These are phyloP conservation scores for Epinephelus malabaricus DNA, from an alignment of 2,797 vertebrate species.

Conservation along the genomic window DNA sequence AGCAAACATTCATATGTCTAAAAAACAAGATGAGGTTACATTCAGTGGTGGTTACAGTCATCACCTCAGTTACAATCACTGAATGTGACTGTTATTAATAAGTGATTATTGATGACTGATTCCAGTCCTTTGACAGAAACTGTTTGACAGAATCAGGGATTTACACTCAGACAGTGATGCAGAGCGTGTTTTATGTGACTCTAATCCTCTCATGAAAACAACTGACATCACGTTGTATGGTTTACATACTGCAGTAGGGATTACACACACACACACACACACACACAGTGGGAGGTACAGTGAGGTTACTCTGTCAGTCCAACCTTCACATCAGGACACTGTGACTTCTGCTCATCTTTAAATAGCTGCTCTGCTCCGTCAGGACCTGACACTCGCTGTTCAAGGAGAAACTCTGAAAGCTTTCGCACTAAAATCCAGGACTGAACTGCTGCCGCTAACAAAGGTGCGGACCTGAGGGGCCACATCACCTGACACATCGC, in stretches of 20 bases:
- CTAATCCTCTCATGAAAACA: slow-evolving; percentile 40
- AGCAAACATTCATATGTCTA: background rate
- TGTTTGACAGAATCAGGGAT: slow-evolving; percentile 10
- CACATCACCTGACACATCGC: background rate
- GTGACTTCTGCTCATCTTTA: slow-evolving; percentile 70
- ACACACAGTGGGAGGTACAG: background rate
- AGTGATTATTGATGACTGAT: background rate
- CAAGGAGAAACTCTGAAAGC: slow-evolving; percentile 62
- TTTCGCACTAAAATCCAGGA: slow-evolving; percentile 33
- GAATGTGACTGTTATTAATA: background rate
- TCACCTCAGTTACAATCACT: background rate
- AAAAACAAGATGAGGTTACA: background rate
- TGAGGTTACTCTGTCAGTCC: slow-evolving; percentile 36
- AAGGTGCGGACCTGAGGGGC: slow-evolving; percentile 9
- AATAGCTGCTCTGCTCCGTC: slow-evolving; percentile 68
- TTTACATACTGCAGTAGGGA: slow-evolving; percentile 35
- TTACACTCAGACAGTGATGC: slow-evolving; percentile 8
- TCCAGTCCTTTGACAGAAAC: background rate
- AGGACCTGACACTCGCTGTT: slow-evolving; percentile 64
- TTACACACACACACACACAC: slow-evolving; percentile 11
- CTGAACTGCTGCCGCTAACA: slow-evolving; percentile 13
- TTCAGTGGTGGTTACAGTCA: background rate
- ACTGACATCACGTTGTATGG: slow-evolving; percentile 33
- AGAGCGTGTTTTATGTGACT: slow-evolving; percentile 6
- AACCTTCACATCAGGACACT: slow-evolving; percentile 66